Evolutionary conservation across 1,140 invertebrate species (phyloP), one percentile per base, ranked within the genome.

Genomic region (Cyclina sinensis): DNA sequence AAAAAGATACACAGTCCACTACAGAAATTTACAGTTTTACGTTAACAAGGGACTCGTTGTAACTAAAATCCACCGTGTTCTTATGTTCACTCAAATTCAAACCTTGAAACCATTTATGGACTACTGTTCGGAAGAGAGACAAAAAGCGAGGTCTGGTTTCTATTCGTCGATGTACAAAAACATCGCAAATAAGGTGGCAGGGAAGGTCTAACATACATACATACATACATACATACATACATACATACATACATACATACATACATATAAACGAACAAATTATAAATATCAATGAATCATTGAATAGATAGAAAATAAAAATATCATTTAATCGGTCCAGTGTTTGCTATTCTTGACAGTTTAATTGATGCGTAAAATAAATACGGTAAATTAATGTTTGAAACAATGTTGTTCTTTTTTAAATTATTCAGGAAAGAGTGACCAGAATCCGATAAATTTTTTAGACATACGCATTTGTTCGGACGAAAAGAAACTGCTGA

Each of bases 21-120:
- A 62, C 24, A 62, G 57, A 62, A 62, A 62, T 27, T 24, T 62
- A 14, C 57, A 62, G 57, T 62, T 62, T 27, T 62, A 62, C 57
- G 14, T 14, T 4, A 14, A 27, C 24, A 24, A 62, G 5, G 57
- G 57, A 27, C 24, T 62, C 7, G 4, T 27, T 24, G 57, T 62
- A 2, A 62, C 57, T 11, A 62, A 62, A 27, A 62, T 62, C 4
- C 24, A 62, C 14, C 57, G 24, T 62, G 57, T 62, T 27, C 57
- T 62, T 21, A 62, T 0, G 57, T 62, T 62, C 57, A 27, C 21
- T 11, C 57, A 62, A 27, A 62, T 24, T 24, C 57, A 24, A 27
- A 7, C 27, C n/a, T 14, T 62, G 24, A 62, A 62, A 14, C 27
- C 57, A 27, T 62, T 62, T 62, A 62, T 62, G 57, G 57, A 27